Evolutionary conservation across 2,797 vertebrate genomes (phyloP), one percentile per base, ranked within the genome.

Genomic region (Cygnus olor): DNA sequence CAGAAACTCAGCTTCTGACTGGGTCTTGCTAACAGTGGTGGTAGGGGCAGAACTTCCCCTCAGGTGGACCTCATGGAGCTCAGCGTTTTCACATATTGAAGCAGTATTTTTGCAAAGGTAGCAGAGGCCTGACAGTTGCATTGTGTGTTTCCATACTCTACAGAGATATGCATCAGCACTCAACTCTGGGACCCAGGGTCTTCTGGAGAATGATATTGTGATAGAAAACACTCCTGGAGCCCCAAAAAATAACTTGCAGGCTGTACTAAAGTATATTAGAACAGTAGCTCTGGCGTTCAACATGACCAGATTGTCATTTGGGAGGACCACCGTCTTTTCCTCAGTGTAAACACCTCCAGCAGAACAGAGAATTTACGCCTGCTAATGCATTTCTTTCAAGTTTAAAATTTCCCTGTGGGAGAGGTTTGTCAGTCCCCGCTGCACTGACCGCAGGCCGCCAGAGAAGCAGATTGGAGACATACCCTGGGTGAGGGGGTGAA

Each of bases 401-500:
- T 21, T 64, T 28, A 24, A 18, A 32, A 15, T 53, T 36, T 64
- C 40, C n/a, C 63, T 42, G 17, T 7, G 54, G 28, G 14, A 84
- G 40, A 63, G 10, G 24, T 60, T 32, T 65, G 53, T 44, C 45
- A 76, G 27, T 65, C n/a, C 34, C 53, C 34, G 16, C 38, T 28
- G 5, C 14, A 11, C 13, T 25, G 28, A n/a, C 27, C 30, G 71
- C 70, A 49, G 34, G 10, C 45, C 19, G 20, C 70, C 70, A 54
- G 53, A 66, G 32, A 30, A 40, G 34, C 25, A 44, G 42, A 53
- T 73, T 28, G 36, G 72, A 58, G 25, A 11, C 68, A 57, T 53
- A 61, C 20, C 38, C 25, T 0, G 0, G 38, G 20, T 0, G 2
- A 64, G 40, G 11, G 22, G 45, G 38, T 36, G 8, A 38, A 38